These are phyloP conservation scores for Mactromeris polynyma DNA, from an alignment of 2,888 invertebrate genomes.

Conservation along the genomic window DNA sequence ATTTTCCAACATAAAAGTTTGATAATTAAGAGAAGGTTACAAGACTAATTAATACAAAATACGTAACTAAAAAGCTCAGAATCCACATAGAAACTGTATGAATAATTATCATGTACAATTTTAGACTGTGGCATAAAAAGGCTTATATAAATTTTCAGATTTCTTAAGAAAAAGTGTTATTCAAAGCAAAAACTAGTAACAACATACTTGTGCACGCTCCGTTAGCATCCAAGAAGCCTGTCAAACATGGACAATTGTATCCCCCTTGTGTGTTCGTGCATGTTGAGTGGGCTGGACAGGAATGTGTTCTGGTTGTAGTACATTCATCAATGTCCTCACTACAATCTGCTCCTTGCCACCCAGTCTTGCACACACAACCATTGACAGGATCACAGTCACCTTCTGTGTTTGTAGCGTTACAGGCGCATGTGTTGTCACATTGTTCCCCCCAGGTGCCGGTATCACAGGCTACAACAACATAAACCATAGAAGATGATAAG, in stretches of 20 bases:
- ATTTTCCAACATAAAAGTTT: too few species aligned
- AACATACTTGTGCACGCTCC: not conserved
- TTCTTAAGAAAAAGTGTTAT: too few species aligned
- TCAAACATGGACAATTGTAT: constrained; percentile 19
- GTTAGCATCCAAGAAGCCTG: not conserved
- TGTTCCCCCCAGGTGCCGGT: constrained; percentile 30
- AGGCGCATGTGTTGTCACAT: constrained; percentile 49
- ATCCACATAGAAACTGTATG: too few species aligned
- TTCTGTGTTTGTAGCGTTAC: constrained; percentile 37
- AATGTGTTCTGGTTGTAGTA: not conserved
- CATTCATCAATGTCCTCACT: constrained; percentile 60
- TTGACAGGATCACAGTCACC: constrained; percentile 23
- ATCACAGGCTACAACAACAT: constrained; percentile 37
- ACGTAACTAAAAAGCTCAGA: too few species aligned
- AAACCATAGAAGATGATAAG: not conserved
- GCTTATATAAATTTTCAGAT: too few species aligned
- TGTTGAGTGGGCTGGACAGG: not conserved
- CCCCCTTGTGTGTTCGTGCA: constrained; percentile 17
- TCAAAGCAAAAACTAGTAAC: not conserved
- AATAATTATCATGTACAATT: too few species aligned
- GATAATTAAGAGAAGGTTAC: too few species aligned
- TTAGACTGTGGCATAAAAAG: too few species aligned
- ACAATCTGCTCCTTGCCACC: constrained; percentile 68
- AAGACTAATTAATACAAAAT: too few species aligned
- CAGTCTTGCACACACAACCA: constrained; percentile 47